Evolutionary conservation across 1,140 invertebrate genomes (phyloP).

Genomic region (Aradophagus sp.): DNA sequence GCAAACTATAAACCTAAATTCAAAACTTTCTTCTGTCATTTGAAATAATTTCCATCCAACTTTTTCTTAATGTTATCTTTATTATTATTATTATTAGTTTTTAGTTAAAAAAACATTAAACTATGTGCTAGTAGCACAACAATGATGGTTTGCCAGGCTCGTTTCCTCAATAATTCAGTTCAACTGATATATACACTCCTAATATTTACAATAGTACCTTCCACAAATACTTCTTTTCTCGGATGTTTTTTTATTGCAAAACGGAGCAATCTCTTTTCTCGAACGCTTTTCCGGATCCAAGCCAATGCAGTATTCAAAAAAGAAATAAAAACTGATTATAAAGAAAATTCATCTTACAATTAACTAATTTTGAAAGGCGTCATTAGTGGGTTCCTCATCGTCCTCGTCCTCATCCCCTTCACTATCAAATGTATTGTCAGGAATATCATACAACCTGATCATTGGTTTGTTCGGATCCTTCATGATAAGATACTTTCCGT

Average conservation of each 20-base stretch:
- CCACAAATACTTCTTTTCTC: constrained; percentile 1
- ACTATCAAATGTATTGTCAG: constrained; percentile 98
- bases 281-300: not conserved
- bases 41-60: no score
- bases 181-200: constrained; percentile 24
- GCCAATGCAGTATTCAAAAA: not conserved
- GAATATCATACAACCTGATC: constrained; percentile 97
- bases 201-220: constrained; percentile 6
- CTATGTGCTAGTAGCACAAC: no score
- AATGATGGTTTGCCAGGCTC: not conserved
- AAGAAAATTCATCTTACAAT: not conserved
- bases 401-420: constrained; percentile 95
- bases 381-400: constrained; percentile 80
- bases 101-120: no score
- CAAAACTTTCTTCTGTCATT: no score
- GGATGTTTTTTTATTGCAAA: not conserved
- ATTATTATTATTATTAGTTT: no score
- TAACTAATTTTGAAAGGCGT: constrained; percentile 75
- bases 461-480: constrained; percentile 99
- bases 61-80: no score
- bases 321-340: constrained; percentile 4
- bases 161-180: constrained; percentile 17
- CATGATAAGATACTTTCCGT: constrained; percentile 98
- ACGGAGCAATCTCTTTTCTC: no score
- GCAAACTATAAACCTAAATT: no score